phyloP scores from a whole-genome alignment of 1,140 invertebrate genomes.

The Octopus sinensis region DNA sequence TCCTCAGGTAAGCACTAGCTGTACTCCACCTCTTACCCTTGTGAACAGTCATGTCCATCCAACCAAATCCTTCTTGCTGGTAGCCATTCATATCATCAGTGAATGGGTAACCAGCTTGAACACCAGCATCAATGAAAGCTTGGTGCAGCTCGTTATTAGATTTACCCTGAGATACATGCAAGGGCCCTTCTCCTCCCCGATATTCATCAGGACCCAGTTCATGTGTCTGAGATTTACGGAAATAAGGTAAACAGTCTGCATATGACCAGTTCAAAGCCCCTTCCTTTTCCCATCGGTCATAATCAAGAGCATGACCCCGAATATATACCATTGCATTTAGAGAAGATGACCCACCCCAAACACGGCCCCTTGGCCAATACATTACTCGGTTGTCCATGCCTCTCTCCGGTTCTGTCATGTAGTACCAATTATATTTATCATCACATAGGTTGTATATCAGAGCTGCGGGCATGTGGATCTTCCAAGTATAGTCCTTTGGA shows the following conservation, averaged over 20 bases:
- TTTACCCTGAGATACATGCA: conserved; percentile 57
- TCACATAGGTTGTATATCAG: conserved; percentile 62
- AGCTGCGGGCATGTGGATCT: conserved; percentile 62
- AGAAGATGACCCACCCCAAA: conserved; percentile 77
- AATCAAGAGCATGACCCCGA: conserved; percentile 87
- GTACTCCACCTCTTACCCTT: conserved; percentile 89
- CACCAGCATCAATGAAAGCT: conserved; percentile 83
- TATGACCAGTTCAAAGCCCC: conserved; percentile 92
- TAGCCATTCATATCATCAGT: conserved; percentile 86
- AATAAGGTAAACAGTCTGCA: conserved; percentile 63
- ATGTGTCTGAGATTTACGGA: conserved; percentile 57
- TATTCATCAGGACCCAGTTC: conserved; percentile 57
- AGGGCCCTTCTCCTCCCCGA: conserved; percentile 57
- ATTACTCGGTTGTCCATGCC: conserved; percentile 58
- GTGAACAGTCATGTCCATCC: conserved; percentile 68
- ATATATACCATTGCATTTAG: conserved; percentile 98
- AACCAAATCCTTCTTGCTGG: conserved; percentile 79
- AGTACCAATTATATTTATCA: conserved; percentile 61
- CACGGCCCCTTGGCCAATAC: conserved; percentile 60
- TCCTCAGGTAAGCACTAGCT: conserved; percentile 83
- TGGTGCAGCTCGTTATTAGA: conserved; percentile 57
- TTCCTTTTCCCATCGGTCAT: conserved; percentile 83
- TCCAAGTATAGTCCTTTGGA: conserved; percentile 59
- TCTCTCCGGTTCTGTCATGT: conserved; percentile 59
- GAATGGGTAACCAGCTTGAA: conserved; percentile 87